A percentile compares a stretch with the other conserved stretches of the same genome.
phyloP scores from a whole-genome alignment of 1,140 invertebrate species.

The Pogonus chalceus region DNA sequence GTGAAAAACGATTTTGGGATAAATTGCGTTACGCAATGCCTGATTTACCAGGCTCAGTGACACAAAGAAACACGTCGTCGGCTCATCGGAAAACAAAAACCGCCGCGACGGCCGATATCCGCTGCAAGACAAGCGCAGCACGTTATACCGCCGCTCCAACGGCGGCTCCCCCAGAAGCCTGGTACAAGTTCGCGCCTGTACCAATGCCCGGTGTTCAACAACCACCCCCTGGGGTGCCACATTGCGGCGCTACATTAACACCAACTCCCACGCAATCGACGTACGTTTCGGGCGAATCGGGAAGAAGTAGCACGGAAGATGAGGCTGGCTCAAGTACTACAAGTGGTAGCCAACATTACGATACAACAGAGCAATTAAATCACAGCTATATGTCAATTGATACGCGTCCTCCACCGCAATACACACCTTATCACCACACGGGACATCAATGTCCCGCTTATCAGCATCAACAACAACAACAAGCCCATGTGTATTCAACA shows the following conservation, averaged over 20 bases:
- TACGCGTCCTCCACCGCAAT: slow-evolving; percentile 26
- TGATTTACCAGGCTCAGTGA: slow-evolving; percentile 40
- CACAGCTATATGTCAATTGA: slow-evolving; percentile 35
- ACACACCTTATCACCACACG: not conserved
- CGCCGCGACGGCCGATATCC: slow-evolving; percentile 32
- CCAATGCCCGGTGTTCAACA: slow-evolving; percentile 27
- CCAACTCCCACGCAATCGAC: slow-evolving; percentile 52
- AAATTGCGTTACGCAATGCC: slow-evolving; percentile 83
- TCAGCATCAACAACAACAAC: not conserved
- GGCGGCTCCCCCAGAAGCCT: slow-evolving; percentile 36
- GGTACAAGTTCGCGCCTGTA: slow-evolving; percentile 41
- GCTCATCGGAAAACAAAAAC: slow-evolving; percentile 2
- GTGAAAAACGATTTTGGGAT: slow-evolving; percentile 80
- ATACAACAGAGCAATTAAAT: slow-evolving; percentile 32
- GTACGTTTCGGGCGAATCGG: slow-evolving; percentile 51
- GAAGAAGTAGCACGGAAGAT: slow-evolving; percentile 44
- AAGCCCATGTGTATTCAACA: slow-evolving; percentile 32
- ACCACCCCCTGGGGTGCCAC: slow-evolving; percentile 28
- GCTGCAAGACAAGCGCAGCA: slow-evolving; percentile 31
- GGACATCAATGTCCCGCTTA: not conserved
- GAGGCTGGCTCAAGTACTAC: slow-evolving; percentile 47
- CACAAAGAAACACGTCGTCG: slow-evolving; percentile 21
- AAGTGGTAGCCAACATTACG: slow-evolving; percentile 32
- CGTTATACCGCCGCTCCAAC: slow-evolving; percentile 48
- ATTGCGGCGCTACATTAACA: slow-evolving; percentile 37